Base-by-base conservation (phyloP, 2,888 invertebrate species). In the Epirrhoe tristata region DNA sequence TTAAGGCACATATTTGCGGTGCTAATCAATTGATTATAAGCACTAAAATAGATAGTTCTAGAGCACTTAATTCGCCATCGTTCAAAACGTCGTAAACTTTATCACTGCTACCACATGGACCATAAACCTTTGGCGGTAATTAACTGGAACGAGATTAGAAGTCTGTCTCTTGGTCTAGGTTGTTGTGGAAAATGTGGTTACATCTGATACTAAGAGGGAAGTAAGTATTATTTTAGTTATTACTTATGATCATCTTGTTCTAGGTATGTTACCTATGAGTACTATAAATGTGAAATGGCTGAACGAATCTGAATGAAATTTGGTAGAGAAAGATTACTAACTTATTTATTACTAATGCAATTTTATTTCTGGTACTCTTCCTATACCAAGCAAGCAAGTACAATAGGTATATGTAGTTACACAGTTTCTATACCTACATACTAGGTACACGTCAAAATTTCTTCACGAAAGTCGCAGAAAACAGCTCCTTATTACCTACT, bases 81-180 rank as follows among this genome's bases (percentile, higher is more conserved):
- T 72, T 75, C 65, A 72, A 69, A 70, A 69, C 39, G 64, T 58
- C 73, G 69, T 77, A 74, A 74, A 75, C 43, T 73, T 75, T 72
- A 77, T 71, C 67, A 63, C 63, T 62, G 70, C 63, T 63, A 62
- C 74, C 75, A 73, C 70, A 72, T 70, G 72, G 59, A 61, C 71
- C 58, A 69, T 77, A 74, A 75, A 74, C 63, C 58, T 60, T 58
- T 56, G 57, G 66, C 51, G 62, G 65, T 72, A 74, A 76, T 76
- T 74, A 76, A 72, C 53, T 57, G 51, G 58, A 69, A 62, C 55
- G 50, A 62, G 66, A 73, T 74, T 71, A 68, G 60, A 36, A 59
- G 54, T 60, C 53, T 52, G 36, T 50, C 39, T 63, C 53, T 53
- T 53, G 24, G 43, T 52, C 43, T 58, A 58, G 36, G 43, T 43